Conservation (phyloP, 1,140 invertebrate genomes). For the Bombus waltoni region DNA sequence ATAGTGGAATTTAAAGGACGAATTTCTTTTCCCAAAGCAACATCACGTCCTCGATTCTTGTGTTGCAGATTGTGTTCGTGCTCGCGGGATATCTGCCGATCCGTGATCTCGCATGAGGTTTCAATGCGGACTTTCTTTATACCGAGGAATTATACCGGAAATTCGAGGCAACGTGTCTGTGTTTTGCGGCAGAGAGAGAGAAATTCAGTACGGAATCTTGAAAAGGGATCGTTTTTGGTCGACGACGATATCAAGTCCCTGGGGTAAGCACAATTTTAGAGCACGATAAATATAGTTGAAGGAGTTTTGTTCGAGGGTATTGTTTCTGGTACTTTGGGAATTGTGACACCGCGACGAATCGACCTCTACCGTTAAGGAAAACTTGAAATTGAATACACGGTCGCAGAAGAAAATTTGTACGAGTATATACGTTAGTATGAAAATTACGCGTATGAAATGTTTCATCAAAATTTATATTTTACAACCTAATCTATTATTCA, state of each 20-base stretch:
- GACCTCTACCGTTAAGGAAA: neutral
- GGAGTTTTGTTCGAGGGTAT: neutral
- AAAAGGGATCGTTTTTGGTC: neutral
- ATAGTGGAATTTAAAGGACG: too few relatives aligned
- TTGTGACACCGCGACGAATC: neutral
- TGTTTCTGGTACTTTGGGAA: neutral
- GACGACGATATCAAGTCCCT: neutral
- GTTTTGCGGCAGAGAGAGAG: neutral
- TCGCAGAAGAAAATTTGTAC: neutral
- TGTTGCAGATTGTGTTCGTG: neutral
- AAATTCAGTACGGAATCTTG: neutral
- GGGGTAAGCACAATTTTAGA: neutral
- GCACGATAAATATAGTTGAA: neutral
- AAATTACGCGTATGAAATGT: neutral
- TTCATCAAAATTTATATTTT: neutral
- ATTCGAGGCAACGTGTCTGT: conserved; percentile 7
- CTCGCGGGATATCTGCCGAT: neutral
- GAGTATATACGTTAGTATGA: neutral
- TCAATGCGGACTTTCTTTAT: conserved; percentile 25
- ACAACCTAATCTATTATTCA: neutral
- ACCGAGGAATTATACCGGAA: conserved; percentile 6
- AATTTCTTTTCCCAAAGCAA: too few relatives aligned
- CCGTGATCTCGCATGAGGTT: neutral
- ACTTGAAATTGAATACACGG: neutral
- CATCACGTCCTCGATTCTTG: neutral